Percentiles rank a stretch among this genome's conserved stretches.
These are phyloP conservation scores for Megaceryle maxima DNA, from an alignment of 2,113 vertebrate genomes.

Conservation along the genomic window DNA sequence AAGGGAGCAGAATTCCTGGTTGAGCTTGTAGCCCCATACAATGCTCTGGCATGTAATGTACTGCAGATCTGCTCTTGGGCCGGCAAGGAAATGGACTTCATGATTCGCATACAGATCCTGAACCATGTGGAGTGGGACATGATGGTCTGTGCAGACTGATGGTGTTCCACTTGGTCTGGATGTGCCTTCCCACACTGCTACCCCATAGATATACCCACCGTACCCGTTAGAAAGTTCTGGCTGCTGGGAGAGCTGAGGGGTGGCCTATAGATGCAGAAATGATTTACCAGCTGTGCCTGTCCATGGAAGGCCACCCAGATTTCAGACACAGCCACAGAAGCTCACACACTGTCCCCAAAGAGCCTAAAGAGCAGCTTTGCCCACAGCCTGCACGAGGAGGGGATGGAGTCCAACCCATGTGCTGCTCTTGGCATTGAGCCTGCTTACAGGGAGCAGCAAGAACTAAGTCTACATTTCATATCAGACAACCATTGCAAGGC, in stretches of 20 bases:
- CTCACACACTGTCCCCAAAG: accelerated
- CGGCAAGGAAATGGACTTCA: neutral
- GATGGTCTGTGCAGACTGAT: neutral
- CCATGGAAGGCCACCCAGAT: neutral
- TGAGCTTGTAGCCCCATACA: neutral
- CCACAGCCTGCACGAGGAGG: neutral
- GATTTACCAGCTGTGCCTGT: neutral
- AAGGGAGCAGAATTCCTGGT: neutral
- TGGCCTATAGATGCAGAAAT: neutral
- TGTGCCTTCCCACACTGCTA: neutral
- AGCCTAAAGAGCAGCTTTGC: neutral
- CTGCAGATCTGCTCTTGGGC: neutral
- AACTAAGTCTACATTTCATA: neutral
- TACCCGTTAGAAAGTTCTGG: neutral
- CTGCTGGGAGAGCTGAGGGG: neutral
- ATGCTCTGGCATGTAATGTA: accelerated
- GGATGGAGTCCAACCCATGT: neutral
- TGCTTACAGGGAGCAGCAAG: neutral
- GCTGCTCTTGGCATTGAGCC: neutral
- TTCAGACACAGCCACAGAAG: neutral
- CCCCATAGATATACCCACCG: neutral
- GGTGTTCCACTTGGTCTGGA: neutral
- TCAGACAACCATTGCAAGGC: neutral
- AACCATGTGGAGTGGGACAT: neutral
- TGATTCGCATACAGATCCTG: neutral